These are phyloP conservation scores for Hydrolagus colliei DNA, from an alignment of 2,797 vertebrate genomes.

Conservation along the genomic window DNA sequence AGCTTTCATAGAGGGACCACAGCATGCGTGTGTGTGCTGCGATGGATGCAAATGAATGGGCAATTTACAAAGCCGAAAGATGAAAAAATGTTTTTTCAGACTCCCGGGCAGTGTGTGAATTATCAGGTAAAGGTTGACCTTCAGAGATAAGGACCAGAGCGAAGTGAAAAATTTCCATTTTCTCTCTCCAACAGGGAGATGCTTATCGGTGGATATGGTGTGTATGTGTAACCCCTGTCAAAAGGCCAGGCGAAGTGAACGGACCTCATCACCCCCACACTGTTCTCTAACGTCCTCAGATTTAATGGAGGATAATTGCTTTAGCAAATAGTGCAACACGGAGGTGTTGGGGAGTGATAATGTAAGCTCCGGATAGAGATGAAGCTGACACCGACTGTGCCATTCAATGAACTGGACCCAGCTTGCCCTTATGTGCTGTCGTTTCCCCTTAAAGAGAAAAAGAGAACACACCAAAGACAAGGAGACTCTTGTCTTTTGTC, in stretches of 20 bases:
- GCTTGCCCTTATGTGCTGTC: background rate
- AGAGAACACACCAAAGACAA: too few relatives aligned
- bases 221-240: constrained; percentile 17
- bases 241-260: constrained; percentile 9
- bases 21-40: background rate
- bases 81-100: background rate
- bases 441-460: background rate
- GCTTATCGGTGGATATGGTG: constrained; percentile 19
- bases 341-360: background rate
- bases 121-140: constrained; percentile 1
- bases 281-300: constrained; percentile 14
- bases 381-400: background rate
- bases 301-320: constrained; percentile 27
- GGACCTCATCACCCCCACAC: constrained; percentile 13
- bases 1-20: background rate
- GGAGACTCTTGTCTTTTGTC: background rate
- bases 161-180: constrained; percentile 10
- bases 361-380: background rate
- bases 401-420: background rate
- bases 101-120: background rate
- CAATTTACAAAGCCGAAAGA: background rate
- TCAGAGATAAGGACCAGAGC: background rate
- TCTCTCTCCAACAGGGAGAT: background rate
- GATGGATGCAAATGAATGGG: constrained; percentile 3
- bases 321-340: background rate